These are phyloP conservation scores for Danio aesculapii DNA, from an alignment of 2,797 vertebrate genomes.

Conservation along the genomic window DNA sequence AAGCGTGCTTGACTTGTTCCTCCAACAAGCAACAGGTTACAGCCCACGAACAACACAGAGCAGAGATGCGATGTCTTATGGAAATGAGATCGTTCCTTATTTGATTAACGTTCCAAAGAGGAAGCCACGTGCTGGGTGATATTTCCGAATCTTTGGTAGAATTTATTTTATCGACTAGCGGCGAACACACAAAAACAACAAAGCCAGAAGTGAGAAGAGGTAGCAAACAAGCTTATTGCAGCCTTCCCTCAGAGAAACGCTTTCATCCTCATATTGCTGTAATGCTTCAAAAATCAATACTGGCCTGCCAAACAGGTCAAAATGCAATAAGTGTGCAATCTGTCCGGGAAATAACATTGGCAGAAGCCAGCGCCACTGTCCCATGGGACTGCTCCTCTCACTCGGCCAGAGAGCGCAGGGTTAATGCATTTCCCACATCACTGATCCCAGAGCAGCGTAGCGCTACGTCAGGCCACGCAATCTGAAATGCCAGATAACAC, in stretches of 20 bases:
- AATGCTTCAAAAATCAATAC: slow-evolving; percentile 77
- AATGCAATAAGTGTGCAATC: slow-evolving; percentile 79
- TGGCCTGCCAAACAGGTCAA: slow-evolving; percentile 74
- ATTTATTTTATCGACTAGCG: slow-evolving; percentile 58
- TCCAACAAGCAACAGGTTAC: slow-evolving; percentile 41
- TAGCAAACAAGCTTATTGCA: slow-evolving; percentile 67
- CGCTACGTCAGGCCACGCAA: slow-evolving; percentile 62
- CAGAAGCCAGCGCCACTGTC: slow-evolving; percentile 68
- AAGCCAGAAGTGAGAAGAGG: slow-evolving; percentile 58
- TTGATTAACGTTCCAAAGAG: slow-evolving; percentile 56
- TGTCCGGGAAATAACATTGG: slow-evolving; percentile 79
- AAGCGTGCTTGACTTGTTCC: background rate
- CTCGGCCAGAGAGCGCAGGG: slow-evolving; percentile 69
- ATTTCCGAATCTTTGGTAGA: slow-evolving; percentile 51
- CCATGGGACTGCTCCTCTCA: slow-evolving; percentile 66
- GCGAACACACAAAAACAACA: slow-evolving; percentile 47
- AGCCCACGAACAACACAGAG: slow-evolving; percentile 24
- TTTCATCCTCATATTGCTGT: slow-evolving; percentile 67
- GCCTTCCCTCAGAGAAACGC: slow-evolving; percentile 54
- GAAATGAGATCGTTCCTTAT: slow-evolving; percentile 57
- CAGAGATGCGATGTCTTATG: slow-evolving; percentile 41
- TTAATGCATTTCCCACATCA: slow-evolving; percentile 77
- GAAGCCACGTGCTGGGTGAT: slow-evolving; percentile 55
- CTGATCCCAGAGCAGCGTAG: slow-evolving; percentile 54
- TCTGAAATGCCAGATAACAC: slow-evolving; percentile 63